Evolutionary conservation across 2,113 vertebrate species (phyloP).

Genomic region (Phrynosoma platyrhinos): DNA sequence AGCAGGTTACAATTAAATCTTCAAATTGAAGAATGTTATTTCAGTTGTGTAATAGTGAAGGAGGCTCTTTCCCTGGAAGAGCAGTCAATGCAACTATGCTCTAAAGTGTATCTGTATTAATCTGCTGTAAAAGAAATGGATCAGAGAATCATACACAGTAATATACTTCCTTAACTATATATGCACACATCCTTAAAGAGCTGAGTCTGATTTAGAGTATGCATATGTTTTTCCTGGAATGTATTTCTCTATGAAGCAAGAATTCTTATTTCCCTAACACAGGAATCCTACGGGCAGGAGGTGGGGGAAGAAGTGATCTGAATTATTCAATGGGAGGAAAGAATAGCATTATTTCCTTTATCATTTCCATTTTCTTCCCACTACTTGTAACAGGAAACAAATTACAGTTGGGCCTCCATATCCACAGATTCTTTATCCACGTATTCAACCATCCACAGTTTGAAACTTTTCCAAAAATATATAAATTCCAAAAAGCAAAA

Average conservation of each 20-base stretch:
- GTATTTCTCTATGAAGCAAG: background rate
- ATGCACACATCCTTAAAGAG: background rate
- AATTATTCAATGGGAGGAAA: background rate
- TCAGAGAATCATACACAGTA: background rate
- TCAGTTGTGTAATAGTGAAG: background rate
- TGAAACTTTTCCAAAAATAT: too few species aligned
- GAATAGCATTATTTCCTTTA: too few species aligned
- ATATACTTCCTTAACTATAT: background rate
- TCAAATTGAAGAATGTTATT: slow-evolving; percentile 20
- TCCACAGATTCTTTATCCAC: too few species aligned
- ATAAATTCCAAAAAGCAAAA: too few species aligned
- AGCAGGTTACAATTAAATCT: slow-evolving; percentile 32
- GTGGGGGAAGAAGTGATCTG: background rate
- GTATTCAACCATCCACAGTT: too few species aligned
- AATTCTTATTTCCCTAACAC: background rate
- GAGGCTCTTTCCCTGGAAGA: slow-evolving; percentile 3
- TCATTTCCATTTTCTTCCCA: background rate
- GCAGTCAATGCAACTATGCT: background rate
- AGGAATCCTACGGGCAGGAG: background rate
- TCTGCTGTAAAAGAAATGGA: background rate
- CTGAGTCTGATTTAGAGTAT: background rate
- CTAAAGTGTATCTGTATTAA: background rate
- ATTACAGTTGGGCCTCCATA: background rate
- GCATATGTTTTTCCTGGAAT: background rate
- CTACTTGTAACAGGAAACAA: background rate